phyloP scores from a whole-genome alignment of 1,140 invertebrate genomes.

The Drosophila micromelanica region DNA sequence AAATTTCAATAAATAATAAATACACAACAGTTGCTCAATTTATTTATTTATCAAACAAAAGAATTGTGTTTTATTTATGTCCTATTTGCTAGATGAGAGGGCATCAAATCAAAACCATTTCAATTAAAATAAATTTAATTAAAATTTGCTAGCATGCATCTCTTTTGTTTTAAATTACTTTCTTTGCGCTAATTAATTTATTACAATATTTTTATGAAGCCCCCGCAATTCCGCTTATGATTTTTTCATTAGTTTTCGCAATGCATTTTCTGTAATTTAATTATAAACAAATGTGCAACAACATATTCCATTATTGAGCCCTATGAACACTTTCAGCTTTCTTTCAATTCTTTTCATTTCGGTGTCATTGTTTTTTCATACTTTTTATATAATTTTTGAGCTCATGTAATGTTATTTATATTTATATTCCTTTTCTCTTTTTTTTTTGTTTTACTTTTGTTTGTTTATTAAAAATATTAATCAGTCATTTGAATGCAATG shows the following conservation, averaged over 20 bases:
- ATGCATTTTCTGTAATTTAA: slow-evolving; percentile 69
- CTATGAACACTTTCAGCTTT: slow-evolving; percentile 56
- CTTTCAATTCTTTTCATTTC: slow-evolving; percentile 14
- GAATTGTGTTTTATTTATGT: slow-evolving; percentile 15
- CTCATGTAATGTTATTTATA: slow-evolving; percentile 28
- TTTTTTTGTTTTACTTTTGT: slow-evolving; percentile 42
- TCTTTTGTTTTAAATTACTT: slow-evolving; percentile 58
- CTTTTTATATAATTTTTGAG: slow-evolving; percentile 41
- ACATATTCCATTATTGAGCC: slow-evolving; percentile 52
- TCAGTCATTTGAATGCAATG: slow-evolving; percentile 84
- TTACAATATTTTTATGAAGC: slow-evolving; percentile 72
- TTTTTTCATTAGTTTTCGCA: slow-evolving; percentile 17
- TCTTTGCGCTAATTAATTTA: slow-evolving; percentile 79
- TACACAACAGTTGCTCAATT: slow-evolving; percentile 14
- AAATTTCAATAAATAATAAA: slow-evolving; percentile 7
- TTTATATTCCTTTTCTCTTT: slow-evolving; percentile 23
- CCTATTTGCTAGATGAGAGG: slow-evolving; percentile 16
- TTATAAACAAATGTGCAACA: slow-evolving; percentile 79
- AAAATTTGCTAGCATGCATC: slow-evolving; percentile 53
- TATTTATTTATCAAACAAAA: slow-evolving; percentile 17
- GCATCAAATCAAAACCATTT: slow-evolving; percentile 69
- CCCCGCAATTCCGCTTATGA: not conserved
- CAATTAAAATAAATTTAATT: slow-evolving; percentile 79
- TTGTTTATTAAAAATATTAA: slow-evolving; percentile 83
- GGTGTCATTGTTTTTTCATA: slow-evolving; percentile 34